A percentile compares a stretch with the other conserved stretches of the same genome.
Conservation (phyloP, 2,113 vertebrate species). For the Dasypus novemcinctus region DNA sequence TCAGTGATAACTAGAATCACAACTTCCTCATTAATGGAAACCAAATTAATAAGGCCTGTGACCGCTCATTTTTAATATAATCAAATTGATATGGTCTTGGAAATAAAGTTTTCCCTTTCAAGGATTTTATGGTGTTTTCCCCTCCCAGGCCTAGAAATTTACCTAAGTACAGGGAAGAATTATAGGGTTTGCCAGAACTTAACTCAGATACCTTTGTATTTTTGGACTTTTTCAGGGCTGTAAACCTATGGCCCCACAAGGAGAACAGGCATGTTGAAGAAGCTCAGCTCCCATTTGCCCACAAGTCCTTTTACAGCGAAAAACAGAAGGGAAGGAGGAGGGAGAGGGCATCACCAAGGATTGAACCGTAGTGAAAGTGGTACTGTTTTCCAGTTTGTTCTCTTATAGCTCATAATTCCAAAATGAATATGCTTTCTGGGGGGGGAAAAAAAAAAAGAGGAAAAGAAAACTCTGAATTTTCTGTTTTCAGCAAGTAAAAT, state of each 20-base stretch:
- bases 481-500: neutral
- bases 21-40: neutral
- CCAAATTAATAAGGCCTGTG: neutral
- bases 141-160: neutral
- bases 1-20: neutral
- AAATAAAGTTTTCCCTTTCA: neutral
- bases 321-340: neutral
- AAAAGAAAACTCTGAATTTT: neutral
- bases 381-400: neutral
- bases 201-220: neutral
- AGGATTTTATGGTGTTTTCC: neutral
- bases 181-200: neutral
- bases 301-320: neutral
- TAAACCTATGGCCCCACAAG: neutral
- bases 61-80: neutral
- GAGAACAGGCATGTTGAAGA: neutral
- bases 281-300: neutral
- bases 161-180: neutral
- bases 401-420: neutral
- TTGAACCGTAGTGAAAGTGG: neutral
- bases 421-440: neutral
- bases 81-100: neutral
- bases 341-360: neutral
- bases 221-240: neutral
- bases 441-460: neutral